Conservation (phyloP, 2,797 vertebrate species). For the Hyperoplus lanceolatus region DNA sequence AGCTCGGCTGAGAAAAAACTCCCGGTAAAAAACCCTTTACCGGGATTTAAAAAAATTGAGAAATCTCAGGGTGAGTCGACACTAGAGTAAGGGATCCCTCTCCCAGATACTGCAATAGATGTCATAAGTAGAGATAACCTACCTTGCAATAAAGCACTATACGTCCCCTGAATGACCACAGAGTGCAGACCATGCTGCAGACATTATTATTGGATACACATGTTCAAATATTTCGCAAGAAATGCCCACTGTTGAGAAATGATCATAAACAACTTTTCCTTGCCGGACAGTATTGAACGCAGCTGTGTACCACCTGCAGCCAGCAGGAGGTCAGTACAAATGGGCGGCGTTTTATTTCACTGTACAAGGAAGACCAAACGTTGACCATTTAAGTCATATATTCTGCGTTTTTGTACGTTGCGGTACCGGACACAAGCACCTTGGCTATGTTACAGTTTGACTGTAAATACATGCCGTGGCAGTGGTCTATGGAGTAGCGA, state of each 20-base stretch:
- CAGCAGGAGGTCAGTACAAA: slow-evolving; percentile 45
- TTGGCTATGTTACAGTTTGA: slow-evolving; percentile 41
- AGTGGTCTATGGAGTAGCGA: slow-evolving; percentile 29
- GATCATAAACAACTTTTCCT: background rate
- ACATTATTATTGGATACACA: no score
- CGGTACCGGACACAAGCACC: background rate
- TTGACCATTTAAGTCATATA: background rate
- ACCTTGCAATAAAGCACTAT: no score
- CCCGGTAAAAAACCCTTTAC: no score
- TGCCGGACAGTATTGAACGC: slow-evolving; percentile 56
- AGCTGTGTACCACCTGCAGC: slow-evolving; percentile 64
- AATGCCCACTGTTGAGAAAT: background rate
- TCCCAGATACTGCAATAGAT: no score
- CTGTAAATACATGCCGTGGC: slow-evolving; percentile 4
- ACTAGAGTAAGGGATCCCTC: no score
- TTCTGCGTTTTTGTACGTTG: background rate
- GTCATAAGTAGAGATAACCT: no score
- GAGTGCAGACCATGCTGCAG: no score
- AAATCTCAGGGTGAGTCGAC: no score
- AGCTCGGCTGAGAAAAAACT: no score
- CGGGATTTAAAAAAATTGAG: no score
- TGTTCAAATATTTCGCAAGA: background rate
- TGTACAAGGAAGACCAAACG: slow-evolving; percentile 35
- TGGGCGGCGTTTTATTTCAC: slow-evolving; percentile 66
- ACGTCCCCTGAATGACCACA: no score